Conservation (phyloP, 2,797 vertebrate species). For the Xerus rutilus region DNA sequence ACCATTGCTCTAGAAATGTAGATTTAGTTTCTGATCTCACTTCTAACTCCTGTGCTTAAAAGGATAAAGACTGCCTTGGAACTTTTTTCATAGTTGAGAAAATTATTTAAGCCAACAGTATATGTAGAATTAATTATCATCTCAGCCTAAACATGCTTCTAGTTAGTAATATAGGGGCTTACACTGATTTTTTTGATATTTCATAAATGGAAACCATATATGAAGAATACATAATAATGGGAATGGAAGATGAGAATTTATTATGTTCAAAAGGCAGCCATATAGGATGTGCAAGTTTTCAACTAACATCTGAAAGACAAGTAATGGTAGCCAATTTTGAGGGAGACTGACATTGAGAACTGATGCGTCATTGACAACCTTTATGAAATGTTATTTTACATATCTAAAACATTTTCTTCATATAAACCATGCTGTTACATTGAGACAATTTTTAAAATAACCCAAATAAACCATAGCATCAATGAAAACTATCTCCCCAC, state of each 20-base stretch:
- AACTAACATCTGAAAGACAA: conserved; percentile 31
- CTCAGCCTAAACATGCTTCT: neutral
- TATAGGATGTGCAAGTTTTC: neutral
- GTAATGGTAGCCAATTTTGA: neutral
- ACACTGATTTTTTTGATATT: neutral
- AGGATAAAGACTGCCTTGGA: neutral
- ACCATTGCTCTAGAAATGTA: neutral
- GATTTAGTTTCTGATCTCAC: neutral
- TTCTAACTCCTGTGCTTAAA: neutral
- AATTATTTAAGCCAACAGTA: neutral
- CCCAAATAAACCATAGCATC: neutral
- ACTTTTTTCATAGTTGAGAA: neutral
- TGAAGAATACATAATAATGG: neutral
- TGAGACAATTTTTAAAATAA: conserved; percentile 32
- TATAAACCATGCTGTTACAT: neutral
- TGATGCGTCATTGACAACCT: neutral
- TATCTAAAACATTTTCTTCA: neutral
- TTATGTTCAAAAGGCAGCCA: neutral
- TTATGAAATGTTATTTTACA: conserved; percentile 13
- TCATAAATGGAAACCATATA: conserved; percentile 15
- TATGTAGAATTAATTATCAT: neutral
- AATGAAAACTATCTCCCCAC: neutral
- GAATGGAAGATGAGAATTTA: conserved; percentile 13
- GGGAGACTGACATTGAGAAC: neutral
- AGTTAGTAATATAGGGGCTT: neutral